These are phyloP conservation scores for Eristalis tenax DNA, from an alignment of 2,888 invertebrate species.

Conservation along the genomic window DNA sequence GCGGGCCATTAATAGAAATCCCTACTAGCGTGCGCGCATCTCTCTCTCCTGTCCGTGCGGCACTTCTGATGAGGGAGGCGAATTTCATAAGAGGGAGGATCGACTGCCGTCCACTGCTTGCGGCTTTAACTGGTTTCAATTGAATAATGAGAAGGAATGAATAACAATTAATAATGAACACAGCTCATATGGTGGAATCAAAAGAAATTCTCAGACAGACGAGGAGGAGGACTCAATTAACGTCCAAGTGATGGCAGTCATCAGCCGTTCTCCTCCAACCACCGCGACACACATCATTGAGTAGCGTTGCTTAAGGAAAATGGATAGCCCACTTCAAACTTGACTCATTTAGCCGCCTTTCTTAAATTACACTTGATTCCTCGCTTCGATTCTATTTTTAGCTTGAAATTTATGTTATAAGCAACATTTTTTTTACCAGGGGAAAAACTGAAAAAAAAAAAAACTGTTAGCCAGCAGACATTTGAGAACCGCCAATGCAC, in stretches of 20 bases:
- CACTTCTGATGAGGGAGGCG: neutral
- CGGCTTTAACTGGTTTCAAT: constrained; percentile 62
- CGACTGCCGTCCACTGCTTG: constrained; percentile 30
- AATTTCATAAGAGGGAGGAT: constrained; percentile 39
- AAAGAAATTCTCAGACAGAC: constrained; percentile 55
- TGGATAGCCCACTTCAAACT: neutral
- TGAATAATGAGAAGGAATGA: constrained; percentile 68
- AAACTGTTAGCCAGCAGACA: constrained; percentile 19
- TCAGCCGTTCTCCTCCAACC: neutral
- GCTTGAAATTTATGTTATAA: constrained; percentile 3
- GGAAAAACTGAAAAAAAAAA: no score
- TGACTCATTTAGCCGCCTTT: constrained; percentile 1
- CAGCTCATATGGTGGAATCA: neutral
- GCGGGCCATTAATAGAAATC: constrained; percentile 65
- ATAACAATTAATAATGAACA: constrained; percentile 64
- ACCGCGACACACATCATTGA: neutral
- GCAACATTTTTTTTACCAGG: neutral
- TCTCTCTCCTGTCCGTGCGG: constrained; percentile 21
- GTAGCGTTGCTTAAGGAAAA: constrained; percentile 1
- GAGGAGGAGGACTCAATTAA: constrained; percentile 45
- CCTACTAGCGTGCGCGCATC: constrained; percentile 38
- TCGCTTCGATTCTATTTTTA: constrained; percentile 36
- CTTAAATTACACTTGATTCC: constrained; percentile 20
- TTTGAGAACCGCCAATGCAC: constrained; percentile 28
- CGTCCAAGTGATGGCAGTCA: constrained; percentile 23